Percentiles rank a stretch among this genome's conserved stretches.
phyloP scores from a whole-genome alignment of 2,888 invertebrate species.

The Lasioglossum calceatum region DNA sequence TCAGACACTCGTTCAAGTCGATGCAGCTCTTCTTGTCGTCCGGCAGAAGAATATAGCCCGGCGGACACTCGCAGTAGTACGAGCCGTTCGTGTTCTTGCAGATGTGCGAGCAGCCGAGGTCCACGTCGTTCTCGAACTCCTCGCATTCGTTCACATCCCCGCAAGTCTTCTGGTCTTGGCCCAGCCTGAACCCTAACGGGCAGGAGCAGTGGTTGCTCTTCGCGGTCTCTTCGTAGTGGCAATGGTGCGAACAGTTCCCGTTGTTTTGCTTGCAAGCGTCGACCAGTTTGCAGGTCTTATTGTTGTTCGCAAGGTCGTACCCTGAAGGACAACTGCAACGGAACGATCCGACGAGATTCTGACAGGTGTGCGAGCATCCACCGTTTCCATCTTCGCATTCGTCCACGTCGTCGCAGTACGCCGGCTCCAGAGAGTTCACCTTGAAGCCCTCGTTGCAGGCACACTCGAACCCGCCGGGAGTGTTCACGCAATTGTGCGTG shows the following conservation, averaged over 20 bases:
- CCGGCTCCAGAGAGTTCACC: slow-evolving; percentile 81
- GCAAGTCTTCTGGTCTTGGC: slow-evolving; percentile 81
- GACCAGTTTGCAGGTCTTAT: slow-evolving; percentile 72
- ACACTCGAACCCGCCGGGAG: slow-evolving; percentile 85
- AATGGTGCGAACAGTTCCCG: slow-evolving; percentile 85
- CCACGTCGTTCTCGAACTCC: slow-evolving; percentile 80
- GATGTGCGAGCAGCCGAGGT: slow-evolving; percentile 80
- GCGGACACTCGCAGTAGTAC: slow-evolving; percentile 85
- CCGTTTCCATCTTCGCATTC: slow-evolving; percentile 85
- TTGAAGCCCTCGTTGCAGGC: slow-evolving; percentile 84
- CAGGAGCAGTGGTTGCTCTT: slow-evolving; percentile 85
- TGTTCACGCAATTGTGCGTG: slow-evolving; percentile 84
- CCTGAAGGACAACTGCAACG: slow-evolving; percentile 84
- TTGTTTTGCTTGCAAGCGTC: slow-evolving; percentile 79
- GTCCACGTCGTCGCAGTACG: slow-evolving; percentile 83
- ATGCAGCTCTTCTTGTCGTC: slow-evolving; percentile 84
- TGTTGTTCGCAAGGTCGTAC: slow-evolving; percentile 75
- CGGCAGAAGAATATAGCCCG: slow-evolving; percentile 83
- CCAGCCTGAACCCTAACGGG: slow-evolving; percentile 84
- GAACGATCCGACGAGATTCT: slow-evolving; percentile 84
- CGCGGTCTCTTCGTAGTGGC: slow-evolving; percentile 84
- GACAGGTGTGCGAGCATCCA: slow-evolving; percentile 86
- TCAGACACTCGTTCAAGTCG: slow-evolving; percentile 84
- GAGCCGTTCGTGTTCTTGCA: slow-evolving; percentile 86
- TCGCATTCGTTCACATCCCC: slow-evolving; percentile 83